phyloP scores from a whole-genome alignment of 1,140 invertebrate species.

The Melitaea cinxia region DNA sequence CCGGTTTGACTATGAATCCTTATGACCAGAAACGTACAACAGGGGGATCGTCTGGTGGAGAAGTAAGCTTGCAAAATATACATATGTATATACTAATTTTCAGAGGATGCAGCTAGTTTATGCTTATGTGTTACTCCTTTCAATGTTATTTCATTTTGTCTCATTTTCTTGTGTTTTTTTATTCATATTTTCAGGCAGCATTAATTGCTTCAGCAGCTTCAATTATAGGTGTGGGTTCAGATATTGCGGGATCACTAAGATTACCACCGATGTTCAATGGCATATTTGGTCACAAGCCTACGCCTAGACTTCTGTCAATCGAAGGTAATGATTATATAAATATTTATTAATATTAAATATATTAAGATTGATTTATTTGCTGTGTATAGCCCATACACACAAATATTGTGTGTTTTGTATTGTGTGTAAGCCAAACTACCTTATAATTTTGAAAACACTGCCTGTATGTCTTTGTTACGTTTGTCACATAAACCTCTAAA shows the following conservation, averaged over 20 bases:
- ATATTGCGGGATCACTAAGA: constrained; percentile 92
- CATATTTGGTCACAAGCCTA: constrained; percentile 92
- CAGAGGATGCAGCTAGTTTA: too few relatives aligned
- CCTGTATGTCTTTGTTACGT: too few relatives aligned
- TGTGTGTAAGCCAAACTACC: too few relatives aligned
- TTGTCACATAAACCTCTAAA: too few relatives aligned
- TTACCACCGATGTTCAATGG: constrained; percentile 94
- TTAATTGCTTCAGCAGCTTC: constrained; percentile 88
- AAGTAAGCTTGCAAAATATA: constrained; percentile 72
- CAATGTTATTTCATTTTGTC: background rate
- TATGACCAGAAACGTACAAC: constrained; percentile 89
- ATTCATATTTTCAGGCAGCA: constrained; percentile 78
- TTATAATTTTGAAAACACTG: too few relatives aligned
- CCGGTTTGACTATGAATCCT: constrained; percentile 94
- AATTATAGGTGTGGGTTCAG: constrained; percentile 90
- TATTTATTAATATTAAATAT: too few relatives aligned
- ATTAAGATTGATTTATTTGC: too few relatives aligned
- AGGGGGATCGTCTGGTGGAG: constrained; percentile 91
- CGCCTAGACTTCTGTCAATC: constrained; percentile 83
- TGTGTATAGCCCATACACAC: too few relatives aligned
- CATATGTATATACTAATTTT: background rate
- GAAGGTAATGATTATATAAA: constrained; percentile 66
- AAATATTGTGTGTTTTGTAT: too few relatives aligned
- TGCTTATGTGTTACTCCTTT: too few relatives aligned
- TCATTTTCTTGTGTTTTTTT: background rate